These are phyloP conservation scores for Ia io DNA, from an alignment of 2,113 vertebrate genomes.

Conservation along the genomic window DNA sequence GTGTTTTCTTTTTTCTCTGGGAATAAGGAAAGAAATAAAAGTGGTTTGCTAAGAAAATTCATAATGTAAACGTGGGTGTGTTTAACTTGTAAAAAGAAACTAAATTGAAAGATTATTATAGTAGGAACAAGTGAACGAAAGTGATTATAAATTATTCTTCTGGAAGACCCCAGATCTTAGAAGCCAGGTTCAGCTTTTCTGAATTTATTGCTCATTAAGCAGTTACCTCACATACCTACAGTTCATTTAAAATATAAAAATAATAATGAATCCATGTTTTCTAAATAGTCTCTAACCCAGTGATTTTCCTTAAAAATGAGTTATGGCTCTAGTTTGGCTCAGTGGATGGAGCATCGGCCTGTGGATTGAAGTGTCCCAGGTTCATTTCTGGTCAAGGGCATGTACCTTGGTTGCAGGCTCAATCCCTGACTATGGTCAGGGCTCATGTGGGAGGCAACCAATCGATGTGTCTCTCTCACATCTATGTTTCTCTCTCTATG, in stretches of 20 bases:
- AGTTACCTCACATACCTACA: neutral
- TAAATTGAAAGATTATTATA: neutral
- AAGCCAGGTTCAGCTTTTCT: neutral
- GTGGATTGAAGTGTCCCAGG: no score
- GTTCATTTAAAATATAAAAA: neutral
- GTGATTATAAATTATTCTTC: neutral
- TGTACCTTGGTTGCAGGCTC: no score
- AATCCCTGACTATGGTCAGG: no score
- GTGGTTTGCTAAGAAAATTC: neutral
- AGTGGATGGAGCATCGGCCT: no score
- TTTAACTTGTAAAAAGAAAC: neutral
- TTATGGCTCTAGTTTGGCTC: neutral
- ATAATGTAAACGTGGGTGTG: neutral
- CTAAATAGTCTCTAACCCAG: neutral
- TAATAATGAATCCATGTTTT: neutral
- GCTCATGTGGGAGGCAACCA: no score
- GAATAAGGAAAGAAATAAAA: neutral
- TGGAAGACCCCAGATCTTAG: neutral
- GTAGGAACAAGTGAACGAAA: neutral
- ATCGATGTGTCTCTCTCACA: no score
- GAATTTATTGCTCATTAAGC: neutral
- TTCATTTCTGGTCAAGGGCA: no score
- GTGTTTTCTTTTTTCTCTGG: neutral
- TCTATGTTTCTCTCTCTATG: neutral
- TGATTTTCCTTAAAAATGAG: neutral